Base-by-base conservation (phyloP, 2,888 invertebrate species). In the Liposcelis brunnea region DNA sequence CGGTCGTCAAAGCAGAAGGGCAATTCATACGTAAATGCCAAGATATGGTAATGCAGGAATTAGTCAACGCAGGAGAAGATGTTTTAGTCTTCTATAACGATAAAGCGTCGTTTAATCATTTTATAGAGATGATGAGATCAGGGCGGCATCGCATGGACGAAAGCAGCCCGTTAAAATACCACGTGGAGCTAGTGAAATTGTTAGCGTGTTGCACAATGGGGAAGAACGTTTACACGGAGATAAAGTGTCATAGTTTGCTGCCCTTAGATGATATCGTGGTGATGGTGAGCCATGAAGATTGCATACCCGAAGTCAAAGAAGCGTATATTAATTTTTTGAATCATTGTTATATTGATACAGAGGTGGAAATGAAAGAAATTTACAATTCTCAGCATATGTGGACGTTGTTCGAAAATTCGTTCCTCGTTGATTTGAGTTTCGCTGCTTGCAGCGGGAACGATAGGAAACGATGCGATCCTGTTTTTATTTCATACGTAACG, bases 301-400 rank as follows among this genome's bases (percentile, higher is more conserved):
- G 95, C 61, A 84, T 94, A 55, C 86, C 94, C 0, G 94, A 97
- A 73, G 95, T 94, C 8, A 98, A 98, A 66, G 87, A 93, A 61
- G 95, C 94, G 0, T 98, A 98, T 67, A 90, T 97, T 2, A 93
- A 94, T 55, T 98, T 98, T 64, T 70, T 98, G 50, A 93, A 94
- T 65, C 97, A 98, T 64, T 98, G 98, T 65, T 99, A 97, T 67
- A 95, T 98, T 54, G 98, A 99, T 65, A 98, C 98, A 0, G 98
- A 98, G 62, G 95, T 97, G 10, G 98, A 98, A 64, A 95, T 97
- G 87, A 95, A 98, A 64, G 98, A 98, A 68, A 97, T 98, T 50
- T 98, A 95, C 64, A 91, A 90, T 21, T 91, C 91, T 47, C 87
- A 89, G 62, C 94, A 97, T 63, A 93, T 98, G 83, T 97, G 97